phyloP scores from a whole-genome alignment of 2,113 vertebrate genomes.

The Oreocharis arfaki region DNA sequence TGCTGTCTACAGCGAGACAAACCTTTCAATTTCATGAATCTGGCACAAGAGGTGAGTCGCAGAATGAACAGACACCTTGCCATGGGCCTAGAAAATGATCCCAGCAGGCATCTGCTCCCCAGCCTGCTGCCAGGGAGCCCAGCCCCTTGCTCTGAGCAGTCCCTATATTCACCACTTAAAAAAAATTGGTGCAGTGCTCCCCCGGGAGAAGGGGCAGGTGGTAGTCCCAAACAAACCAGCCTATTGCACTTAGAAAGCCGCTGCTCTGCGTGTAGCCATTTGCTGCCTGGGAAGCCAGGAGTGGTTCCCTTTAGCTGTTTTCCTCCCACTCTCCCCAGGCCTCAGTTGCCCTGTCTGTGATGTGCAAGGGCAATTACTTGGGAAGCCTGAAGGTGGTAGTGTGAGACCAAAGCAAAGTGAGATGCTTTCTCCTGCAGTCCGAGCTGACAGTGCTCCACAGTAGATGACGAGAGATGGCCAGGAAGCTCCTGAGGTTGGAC shows the following conservation, averaged over 20 bases:
- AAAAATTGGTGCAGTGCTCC: not conserved
- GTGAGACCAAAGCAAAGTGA: not conserved
- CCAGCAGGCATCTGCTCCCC: not conserved
- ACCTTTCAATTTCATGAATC: not conserved
- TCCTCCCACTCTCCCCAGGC: not conserved
- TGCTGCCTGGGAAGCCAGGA: not conserved
- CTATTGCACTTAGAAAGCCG: not conserved
- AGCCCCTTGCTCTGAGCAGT: not conserved
- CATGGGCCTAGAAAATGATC: not conserved
- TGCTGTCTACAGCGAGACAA: not conserved
- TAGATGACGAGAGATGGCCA: not conserved
- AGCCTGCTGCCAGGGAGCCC: not conserved
- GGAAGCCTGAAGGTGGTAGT: slow-evolving; percentile 54
- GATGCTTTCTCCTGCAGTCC: not conserved
- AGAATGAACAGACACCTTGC: not conserved
- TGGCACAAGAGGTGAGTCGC: not conserved
- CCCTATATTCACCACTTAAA: not conserved
- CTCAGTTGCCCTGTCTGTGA: slow-evolving; percentile 27
- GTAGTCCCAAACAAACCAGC: not conserved
- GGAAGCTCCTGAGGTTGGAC: not conserved
- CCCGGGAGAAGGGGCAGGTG: not conserved
- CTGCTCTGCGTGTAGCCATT: not conserved
- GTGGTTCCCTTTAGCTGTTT: not conserved
- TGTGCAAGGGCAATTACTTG: not conserved
- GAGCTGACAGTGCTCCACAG: not conserved